Evolutionary conservation across 1,140 invertebrate species (phyloP).

Genomic region (Hermetia illucens): DNA sequence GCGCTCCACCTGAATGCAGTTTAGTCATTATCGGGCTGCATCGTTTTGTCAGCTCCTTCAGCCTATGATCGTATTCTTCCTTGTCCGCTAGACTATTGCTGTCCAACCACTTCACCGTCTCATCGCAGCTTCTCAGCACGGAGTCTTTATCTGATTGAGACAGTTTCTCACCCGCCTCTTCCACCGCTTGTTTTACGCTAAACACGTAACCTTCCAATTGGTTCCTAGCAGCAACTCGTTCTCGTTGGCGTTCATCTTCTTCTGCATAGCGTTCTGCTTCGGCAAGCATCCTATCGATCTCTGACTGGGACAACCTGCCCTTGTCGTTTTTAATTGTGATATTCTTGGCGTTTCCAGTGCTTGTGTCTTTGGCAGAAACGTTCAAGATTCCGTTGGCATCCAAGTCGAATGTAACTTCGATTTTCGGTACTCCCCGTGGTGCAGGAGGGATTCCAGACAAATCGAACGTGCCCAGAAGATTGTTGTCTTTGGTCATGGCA

Average conservation of each 20-base stretch:
- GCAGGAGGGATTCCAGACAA: conserved; percentile 57
- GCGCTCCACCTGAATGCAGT: conserved; percentile 28
- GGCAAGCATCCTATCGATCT: conserved; percentile 85
- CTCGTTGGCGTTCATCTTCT: conserved; percentile 49
- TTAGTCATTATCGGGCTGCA: conserved; percentile 42
- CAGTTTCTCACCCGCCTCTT: conserved; percentile 19
- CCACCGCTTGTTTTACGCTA: conserved; percentile 55
- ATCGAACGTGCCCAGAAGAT: conserved; percentile 70
- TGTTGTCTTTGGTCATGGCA: conserved; percentile 67
- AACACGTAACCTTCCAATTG: conserved; percentile 71
- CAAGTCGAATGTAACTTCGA: conserved; percentile 46
- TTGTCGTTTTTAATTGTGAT: conserved; percentile 89
- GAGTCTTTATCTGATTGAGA: conserved; percentile 11
- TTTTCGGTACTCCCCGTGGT: conserved; percentile 40
- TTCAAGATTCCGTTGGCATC: conserved; percentile 46
- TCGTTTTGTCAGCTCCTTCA: conserved; percentile 35
- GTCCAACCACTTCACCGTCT: conserved; percentile 49
- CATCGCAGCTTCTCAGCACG: conserved; percentile 22
- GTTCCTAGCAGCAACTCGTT: conserved; percentile 58
- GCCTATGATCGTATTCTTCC: conserved; percentile 46
- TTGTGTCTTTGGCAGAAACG: conserved; percentile 61
- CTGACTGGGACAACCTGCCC: conserved; percentile 74
- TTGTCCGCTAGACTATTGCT: conserved; percentile 45
- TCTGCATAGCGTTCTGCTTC: conserved; percentile 56
- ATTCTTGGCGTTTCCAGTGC: conserved; percentile 58